These are phyloP conservation scores for Vultur gryphus DNA, from an alignment of 2,797 vertebrate species.

Conservation along the genomic window DNA sequence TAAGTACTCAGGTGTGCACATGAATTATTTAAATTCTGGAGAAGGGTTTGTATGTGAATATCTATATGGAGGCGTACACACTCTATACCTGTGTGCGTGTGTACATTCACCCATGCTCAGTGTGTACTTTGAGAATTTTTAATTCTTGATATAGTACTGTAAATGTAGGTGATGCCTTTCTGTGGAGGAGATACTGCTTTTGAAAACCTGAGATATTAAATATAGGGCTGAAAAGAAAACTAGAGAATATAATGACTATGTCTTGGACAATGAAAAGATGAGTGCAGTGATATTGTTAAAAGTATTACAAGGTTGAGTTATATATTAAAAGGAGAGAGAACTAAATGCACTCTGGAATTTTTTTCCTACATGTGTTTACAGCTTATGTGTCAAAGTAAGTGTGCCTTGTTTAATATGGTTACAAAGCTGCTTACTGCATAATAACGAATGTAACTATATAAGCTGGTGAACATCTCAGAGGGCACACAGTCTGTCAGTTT, in stretches of 20 bases:
- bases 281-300: neutral
- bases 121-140: neutral
- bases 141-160: neutral
- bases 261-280: neutral
- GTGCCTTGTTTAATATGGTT: neutral
- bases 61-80: accelerated
- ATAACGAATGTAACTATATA: neutral
- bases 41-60: neutral
- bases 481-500: neutral
- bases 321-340: neutral
- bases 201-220: neutral
- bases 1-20: neutral
- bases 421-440: neutral
- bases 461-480: neutral
- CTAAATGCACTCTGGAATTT: neutral
- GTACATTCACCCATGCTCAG: accelerated
- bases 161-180: neutral
- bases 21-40: neutral
- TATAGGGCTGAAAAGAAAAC: neutral
- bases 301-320: neutral
- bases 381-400: neutral
- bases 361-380: neutral
- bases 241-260: neutral
- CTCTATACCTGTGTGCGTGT: neutral
- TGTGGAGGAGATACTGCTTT: neutral